Evolutionary conservation across 2,888 invertebrate species (phyloP), one percentile per base, ranked within the genome.

Genomic region (Lithodes maja): DNA sequence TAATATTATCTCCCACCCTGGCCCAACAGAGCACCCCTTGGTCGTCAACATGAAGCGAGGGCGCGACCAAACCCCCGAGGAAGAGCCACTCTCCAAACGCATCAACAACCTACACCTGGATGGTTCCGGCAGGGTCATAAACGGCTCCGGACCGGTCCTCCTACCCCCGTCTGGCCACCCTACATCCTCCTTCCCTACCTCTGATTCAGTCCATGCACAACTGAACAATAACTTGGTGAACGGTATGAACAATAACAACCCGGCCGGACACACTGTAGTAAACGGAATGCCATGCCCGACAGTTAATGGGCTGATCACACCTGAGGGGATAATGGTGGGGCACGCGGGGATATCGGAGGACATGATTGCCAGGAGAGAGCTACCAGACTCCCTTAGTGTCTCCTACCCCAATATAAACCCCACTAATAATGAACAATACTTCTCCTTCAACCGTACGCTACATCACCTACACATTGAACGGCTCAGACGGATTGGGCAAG

Each of bases 91-190:
- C 50, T 86, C 91, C 53, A 91, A 91, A 77, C 87, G 91, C 55
- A 91, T 91, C 74, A 90, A 91, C 85, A 91, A 90, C 68, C 83
- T 91, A 5, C 91, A 91, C 55, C 61, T 91, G 53, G 91, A 90
- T 68, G 78, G 83, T 49, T 80, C 87, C 1, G 50, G 50, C 7
- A 68, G 54, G 1, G 49, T 82, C n/a, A 15, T 82, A 50, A 85
- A 85, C n/a, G 74, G 80, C 33, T 83, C 87, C 15, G 33, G 77
- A 49, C 33, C 74, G 3, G 17, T 17, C 3, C 71, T 71, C n/a
- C 3, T 71, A n/a, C 71, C 71, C 17, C 71, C 12, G 3, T 3
- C 15, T 15, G 71, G 71, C 7, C 17, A n/a, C n/a, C 71, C 71
- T n/a, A 3, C 71, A 7, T 15, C n/a, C 7, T n/a, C 71, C 3